These are phyloP conservation scores for Pterocles gutturalis DNA, from an alignment of 2,113 vertebrate genomes.

Conservation along the genomic window DNA sequence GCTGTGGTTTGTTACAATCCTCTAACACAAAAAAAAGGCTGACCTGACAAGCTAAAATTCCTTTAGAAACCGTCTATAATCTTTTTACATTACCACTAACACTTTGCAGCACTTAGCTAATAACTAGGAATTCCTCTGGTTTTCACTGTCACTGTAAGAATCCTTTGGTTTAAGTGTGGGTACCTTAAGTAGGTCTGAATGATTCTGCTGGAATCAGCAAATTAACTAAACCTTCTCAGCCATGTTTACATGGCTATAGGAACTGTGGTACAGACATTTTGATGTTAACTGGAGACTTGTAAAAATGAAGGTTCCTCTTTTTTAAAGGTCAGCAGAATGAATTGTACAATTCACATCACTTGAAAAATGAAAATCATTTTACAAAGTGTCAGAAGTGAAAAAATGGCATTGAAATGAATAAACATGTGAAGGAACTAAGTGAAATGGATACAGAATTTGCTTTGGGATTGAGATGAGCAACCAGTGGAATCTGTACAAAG, in stretches of 20 bases:
- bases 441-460: not conserved
- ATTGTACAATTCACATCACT: not conserved
- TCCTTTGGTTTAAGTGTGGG: not conserved
- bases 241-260: not conserved
- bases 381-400: not conserved
- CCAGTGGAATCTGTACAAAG: not conserved
- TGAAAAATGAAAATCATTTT: not conserved
- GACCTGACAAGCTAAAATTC: constrained; percentile 4
- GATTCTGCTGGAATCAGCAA: constrained; percentile 39
- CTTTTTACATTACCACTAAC: constrained; percentile 6
- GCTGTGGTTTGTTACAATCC: not conserved
- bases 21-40: not conserved
- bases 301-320: not conserved
- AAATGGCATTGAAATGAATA: not conserved
- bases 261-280: not conserved
- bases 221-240: not conserved
- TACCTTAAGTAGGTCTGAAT: not conserved
- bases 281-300: not conserved
- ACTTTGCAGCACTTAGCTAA: not conserved
- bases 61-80: not conserved
- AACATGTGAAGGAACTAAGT: not conserved
- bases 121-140: constrained; percentile 34
- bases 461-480: not conserved
- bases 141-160: not conserved
- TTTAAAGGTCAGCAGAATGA: constrained; percentile 18